A percentile compares a stretch with the other conserved stretches of the same genome.
Conservation (phyloP, 92 coral and sea anemone genomes). For the Heliopora coerulea region DNA sequence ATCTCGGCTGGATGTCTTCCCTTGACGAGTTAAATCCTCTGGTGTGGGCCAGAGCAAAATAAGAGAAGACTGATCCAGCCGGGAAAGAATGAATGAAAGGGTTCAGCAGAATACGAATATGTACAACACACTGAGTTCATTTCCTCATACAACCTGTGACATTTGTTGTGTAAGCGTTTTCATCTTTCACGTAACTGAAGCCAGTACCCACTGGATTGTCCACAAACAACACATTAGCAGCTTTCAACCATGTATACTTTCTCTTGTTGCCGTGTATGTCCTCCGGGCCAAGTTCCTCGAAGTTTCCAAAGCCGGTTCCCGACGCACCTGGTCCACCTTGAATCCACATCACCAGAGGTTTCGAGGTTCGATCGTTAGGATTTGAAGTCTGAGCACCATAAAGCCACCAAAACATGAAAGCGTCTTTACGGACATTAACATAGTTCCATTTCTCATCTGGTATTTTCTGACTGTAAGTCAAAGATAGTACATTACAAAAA, state of each 20-base stretch:
- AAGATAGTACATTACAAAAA: background rate
- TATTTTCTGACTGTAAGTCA: slow-evolving; percentile 28
- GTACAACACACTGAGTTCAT: background rate
- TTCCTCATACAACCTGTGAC: slow-evolving; percentile 62
- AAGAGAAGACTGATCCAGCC: too few species aligned
- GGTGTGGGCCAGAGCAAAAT: too few species aligned
- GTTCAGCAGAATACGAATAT: slow-evolving; percentile 14
- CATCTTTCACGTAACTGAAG: slow-evolving; percentile 84
- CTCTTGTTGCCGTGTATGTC: slow-evolving; percentile 77
- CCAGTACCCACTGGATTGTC: slow-evolving; percentile 97
- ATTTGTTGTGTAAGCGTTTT: slow-evolving; percentile 75
- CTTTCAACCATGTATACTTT: slow-evolving; percentile 79
- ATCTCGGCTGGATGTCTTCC: too few species aligned
- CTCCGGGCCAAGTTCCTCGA: slow-evolving; percentile 87
- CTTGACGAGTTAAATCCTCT: too few species aligned
- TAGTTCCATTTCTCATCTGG: slow-evolving; percentile 80
- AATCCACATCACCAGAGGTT: slow-evolving; percentile 90
- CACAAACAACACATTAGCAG: slow-evolving; percentile 83
- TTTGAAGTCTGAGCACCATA: slow-evolving; percentile 60
- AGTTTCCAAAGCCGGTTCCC: slow-evolving; percentile 91
- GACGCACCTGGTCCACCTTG: slow-evolving; percentile 99
- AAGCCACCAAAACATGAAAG: slow-evolving; percentile 96
- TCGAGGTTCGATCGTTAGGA: slow-evolving; percentile 46
- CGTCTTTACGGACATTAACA: slow-evolving; percentile 76
- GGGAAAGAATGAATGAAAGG: background rate